Evolutionary conservation across 2,888 invertebrate species (phyloP).

Genomic region (Nematopogon swammerdamellus): DNA sequence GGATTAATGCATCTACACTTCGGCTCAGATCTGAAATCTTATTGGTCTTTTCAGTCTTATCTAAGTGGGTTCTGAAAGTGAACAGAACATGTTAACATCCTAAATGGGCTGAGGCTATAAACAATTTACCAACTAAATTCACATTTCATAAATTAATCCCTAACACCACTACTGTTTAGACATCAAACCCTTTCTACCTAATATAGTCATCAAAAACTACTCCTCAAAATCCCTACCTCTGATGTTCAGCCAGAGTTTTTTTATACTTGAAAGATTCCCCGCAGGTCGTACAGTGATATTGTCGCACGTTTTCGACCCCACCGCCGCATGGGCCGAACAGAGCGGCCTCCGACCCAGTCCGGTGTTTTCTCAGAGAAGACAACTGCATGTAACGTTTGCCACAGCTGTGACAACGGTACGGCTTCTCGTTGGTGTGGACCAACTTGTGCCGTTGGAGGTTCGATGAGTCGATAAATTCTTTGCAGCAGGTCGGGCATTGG

Average conservation of each 20-base stretch:
- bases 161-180: too few relatives aligned
- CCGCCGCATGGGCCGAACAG: conserved; percentile 17
- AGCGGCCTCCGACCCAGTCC: neutral
- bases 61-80: neutral
- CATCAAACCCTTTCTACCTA: too few relatives aligned
- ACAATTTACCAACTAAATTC: too few relatives aligned
- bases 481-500: conserved; percentile 24
- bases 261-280: conserved; percentile 35
- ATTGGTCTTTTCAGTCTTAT: neutral
- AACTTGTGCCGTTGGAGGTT: conserved; percentile 36
- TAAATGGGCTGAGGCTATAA: too few relatives aligned
- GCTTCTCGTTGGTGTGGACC: conserved; percentile 27
- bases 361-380: neutral
- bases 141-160: too few relatives aligned
- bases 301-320: conserved; percentile 28
- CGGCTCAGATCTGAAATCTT: neutral
- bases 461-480: conserved; percentile 31
- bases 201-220: too few relatives aligned
- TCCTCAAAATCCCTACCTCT: neutral
- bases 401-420: conserved; percentile 31
- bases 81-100: too few relatives aligned
- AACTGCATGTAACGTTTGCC: conserved; percentile 31
- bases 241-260: conserved; percentile 32
- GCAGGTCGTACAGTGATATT: conserved; percentile 33
- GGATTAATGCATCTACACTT: neutral